Percentiles rank a stretch among this genome's conserved stretches.
phyloP scores from a whole-genome alignment of 2,888 invertebrate genomes.

The Drosophila kuntzei region DNA sequence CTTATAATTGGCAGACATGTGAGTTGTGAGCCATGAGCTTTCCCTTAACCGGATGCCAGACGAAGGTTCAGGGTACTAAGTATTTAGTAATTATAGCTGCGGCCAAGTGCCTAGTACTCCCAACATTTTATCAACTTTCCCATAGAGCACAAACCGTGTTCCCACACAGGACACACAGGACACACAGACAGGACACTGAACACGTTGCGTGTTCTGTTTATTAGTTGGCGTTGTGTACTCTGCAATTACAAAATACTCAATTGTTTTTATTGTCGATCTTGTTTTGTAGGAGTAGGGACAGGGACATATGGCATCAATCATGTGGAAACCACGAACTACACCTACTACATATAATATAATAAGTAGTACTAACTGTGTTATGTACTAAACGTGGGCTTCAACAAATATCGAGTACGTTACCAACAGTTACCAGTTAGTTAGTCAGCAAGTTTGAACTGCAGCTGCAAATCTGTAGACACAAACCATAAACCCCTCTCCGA shows the following conservation, averaged over 20 bases:
- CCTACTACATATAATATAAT: constrained; percentile 4
- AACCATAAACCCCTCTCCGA: background rate
- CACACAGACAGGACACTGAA: constrained; percentile 42
- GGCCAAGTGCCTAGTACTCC: constrained; percentile 34
- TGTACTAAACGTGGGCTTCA: constrained; percentile 54
- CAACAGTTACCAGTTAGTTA: constrained; percentile 47
- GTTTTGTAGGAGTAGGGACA: background rate
- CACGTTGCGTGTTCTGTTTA: constrained; percentile 67
- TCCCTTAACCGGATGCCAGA: constrained; percentile 61
- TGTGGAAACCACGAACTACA: constrained; percentile 77
- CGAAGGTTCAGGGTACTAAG: constrained; percentile 40
- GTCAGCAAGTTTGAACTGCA: constrained; percentile 42
- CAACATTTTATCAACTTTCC: constrained; percentile 42
- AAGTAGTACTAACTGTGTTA: constrained; percentile 25
- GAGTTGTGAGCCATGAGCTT: constrained; percentile 58
- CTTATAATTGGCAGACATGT: constrained; percentile 79
- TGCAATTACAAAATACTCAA: constrained; percentile 69
- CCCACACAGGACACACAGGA: constrained; percentile 55
- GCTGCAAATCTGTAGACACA: constrained; percentile 46
- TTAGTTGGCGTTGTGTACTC: constrained; percentile 53
- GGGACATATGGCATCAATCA: constrained; percentile 79
- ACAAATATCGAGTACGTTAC: constrained; percentile 19
- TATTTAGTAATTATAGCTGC: constrained; percentile 61
- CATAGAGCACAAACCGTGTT: constrained; percentile 60
- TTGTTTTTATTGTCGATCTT: constrained; percentile 53